A percentile compares a stretch with the other conserved stretches of the same genome.
Evolutionary conservation across 2,888 invertebrate species (phyloP).

Genomic region (Cephus sareptanus): DNA sequence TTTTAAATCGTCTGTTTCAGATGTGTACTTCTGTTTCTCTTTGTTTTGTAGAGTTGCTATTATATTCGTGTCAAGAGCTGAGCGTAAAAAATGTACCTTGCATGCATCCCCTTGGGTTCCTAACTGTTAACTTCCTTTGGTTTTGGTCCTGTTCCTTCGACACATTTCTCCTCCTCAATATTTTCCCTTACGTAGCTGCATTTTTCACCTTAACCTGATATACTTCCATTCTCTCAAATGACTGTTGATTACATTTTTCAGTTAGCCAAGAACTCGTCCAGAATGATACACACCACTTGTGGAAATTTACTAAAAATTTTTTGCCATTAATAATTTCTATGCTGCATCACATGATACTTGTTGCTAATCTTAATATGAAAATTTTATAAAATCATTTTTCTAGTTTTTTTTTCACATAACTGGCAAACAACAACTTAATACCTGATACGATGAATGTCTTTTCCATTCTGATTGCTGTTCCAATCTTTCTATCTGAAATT

Average conservation of each 20-base stretch:
- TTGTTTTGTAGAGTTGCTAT: slow-evolving; percentile 4
- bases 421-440: background rate
- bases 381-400: too few species aligned
- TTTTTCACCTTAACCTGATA: background rate
- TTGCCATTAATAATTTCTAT: background rate
- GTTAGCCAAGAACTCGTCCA: background rate
- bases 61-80: slow-evolving; percentile 35
- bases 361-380: background rate
- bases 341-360: background rate
- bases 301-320: background rate
- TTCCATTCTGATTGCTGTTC: background rate
- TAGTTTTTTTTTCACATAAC: background rate
- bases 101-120: slow-evolving; percentile 55
- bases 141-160: slow-evolving; percentile 36
- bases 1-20: background rate
- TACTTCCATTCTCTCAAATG: background rate
- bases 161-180: slow-evolving; percentile 23
- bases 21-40: background rate
- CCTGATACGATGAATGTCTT: background rate
- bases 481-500: background rate
- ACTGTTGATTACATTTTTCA: background rate
- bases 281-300: background rate
- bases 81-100: slow-evolving; percentile 54
- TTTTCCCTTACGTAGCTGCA: slow-evolving; percentile 8
- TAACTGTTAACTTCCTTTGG: slow-evolving; percentile 50